Conservation (phyloP, 2,113 vertebrate genomes). For the Peromyscus maniculatus region DNA sequence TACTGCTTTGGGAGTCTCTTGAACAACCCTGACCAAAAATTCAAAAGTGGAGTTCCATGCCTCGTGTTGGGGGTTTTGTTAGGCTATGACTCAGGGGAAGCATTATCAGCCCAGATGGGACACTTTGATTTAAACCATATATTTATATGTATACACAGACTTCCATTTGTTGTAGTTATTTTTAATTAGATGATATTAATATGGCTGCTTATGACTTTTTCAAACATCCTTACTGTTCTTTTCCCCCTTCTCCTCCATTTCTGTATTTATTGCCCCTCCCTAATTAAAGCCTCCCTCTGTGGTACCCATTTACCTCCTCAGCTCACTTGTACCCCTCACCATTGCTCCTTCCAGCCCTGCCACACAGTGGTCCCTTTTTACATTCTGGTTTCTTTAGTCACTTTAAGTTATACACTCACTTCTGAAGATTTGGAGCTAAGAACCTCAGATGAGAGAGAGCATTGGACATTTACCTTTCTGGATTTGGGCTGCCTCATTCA, state of each 20-base stretch:
- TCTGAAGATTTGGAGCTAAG: background rate
- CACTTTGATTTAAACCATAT: background rate
- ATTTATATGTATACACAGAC: background rate
- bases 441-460: background rate
- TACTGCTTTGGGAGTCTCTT: background rate
- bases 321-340: background rate
- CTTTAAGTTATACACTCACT: background rate
- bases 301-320: background rate
- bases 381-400: background rate
- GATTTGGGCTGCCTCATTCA: background rate
- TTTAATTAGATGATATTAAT: background rate
- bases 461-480: background rate
- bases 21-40: background rate
- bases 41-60: background rate
- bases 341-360: background rate
- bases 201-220: background rate
- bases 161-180: background rate
- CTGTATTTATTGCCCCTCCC: background rate
- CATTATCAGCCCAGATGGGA: background rate
- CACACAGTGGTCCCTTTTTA: background rate
- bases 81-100: background rate
- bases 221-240: background rate
- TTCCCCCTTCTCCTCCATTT: background rate
- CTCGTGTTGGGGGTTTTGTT: background rate
- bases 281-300: background rate